These are phyloP conservation scores for Pavo muticus DNA, from an alignment of 2,113 vertebrate genomes.

Conservation along the genomic window DNA sequence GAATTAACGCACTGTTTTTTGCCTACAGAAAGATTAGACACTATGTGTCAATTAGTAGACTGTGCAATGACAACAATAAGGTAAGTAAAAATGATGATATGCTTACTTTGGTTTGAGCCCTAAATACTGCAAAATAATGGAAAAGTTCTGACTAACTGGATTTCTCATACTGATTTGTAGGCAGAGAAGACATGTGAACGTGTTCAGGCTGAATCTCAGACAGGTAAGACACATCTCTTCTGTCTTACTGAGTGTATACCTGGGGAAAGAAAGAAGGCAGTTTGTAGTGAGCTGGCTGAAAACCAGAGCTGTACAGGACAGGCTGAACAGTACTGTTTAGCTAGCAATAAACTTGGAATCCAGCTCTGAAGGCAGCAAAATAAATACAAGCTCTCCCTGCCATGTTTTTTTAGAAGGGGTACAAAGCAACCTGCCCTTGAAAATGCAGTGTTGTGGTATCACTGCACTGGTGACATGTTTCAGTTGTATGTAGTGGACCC, in stretches of 20 bases:
- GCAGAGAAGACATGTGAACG: constrained; percentile 88
- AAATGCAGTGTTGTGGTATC: not conserved
- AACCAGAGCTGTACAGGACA: not conserved
- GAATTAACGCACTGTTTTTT: constrained; percentile 69
- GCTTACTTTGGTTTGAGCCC: not conserved
- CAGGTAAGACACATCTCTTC: constrained; percentile 81
- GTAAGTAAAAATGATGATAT: constrained; percentile 75
- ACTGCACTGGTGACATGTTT: not conserved
- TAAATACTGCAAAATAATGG: not conserved
- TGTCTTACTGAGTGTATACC: not conserved
- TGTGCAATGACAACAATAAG: constrained; percentile 95
- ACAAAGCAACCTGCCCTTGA: not conserved
- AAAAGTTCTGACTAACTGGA: constrained; percentile 43
- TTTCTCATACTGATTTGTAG: constrained; percentile 75
- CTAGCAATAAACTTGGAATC: not conserved
- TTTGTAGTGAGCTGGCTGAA: not conserved
- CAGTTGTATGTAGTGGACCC: not conserved
- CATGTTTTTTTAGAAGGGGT: not conserved
- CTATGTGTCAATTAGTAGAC: constrained; percentile 99
- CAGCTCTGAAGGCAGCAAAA: not conserved
- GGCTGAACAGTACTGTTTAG: not conserved
- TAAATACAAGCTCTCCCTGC: not conserved
- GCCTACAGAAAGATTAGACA: constrained; percentile 96
- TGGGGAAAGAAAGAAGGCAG: not conserved
- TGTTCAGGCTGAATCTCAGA: constrained; percentile 90